Conservation (phyloP, 2,797 vertebrate genomes). For the Mormyrops boulengeri region DNA sequence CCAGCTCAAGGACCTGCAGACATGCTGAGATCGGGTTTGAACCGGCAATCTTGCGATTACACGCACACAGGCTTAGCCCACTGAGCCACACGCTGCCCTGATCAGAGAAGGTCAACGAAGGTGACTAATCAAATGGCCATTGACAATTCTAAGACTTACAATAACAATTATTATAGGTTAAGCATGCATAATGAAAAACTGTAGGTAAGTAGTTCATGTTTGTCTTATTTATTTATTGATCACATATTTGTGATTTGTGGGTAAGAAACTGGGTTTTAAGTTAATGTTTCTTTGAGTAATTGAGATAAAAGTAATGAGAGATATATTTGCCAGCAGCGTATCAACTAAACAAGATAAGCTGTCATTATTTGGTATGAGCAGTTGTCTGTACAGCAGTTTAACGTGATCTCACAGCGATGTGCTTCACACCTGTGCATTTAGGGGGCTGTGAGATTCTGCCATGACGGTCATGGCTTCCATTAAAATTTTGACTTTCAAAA, state of each 20-base stretch:
- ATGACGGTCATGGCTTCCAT: background rate
- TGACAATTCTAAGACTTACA: background rate
- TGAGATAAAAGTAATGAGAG: background rate
- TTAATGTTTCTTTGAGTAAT: background rate
- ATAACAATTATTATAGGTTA: background rate
- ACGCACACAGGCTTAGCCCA: no score
- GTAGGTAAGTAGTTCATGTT: background rate
- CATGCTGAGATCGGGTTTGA: no score
- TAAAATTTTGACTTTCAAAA: background rate
- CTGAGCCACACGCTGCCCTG: no score
- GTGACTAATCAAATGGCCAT: background rate
- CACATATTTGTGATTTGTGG: background rate
- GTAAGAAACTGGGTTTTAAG: background rate
- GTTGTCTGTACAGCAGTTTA: background rate
- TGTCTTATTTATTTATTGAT: background rate
- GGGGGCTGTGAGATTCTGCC: background rate
- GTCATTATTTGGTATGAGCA: background rate
- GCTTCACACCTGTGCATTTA: background rate
- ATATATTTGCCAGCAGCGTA: background rate
- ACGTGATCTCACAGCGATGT: background rate
- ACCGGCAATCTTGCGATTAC: no score
- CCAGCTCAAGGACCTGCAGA: no score
- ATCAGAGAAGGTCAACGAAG: background rate
- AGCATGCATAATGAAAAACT: background rate
- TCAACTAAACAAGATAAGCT: background rate